These are phyloP conservation scores for Hyposoter dolosus DNA, from an alignment of 2,888 invertebrate species.

Conservation along the genomic window DNA sequence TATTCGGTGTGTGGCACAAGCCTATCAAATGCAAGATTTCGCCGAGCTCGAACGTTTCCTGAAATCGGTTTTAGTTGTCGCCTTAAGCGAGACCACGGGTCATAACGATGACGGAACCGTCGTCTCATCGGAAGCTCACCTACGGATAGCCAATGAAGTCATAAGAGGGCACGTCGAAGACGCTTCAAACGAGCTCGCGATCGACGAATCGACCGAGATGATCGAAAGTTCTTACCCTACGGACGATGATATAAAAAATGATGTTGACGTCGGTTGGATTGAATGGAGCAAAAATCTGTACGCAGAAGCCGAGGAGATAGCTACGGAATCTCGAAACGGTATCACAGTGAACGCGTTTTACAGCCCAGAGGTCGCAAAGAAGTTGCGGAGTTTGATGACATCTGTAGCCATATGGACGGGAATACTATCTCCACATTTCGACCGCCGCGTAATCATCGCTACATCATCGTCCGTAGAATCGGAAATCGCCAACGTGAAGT, in stretches of 20 bases:
- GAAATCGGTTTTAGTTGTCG: constrained; percentile 59
- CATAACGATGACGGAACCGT: constrained; percentile 32
- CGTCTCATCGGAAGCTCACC: constrained; percentile 44
- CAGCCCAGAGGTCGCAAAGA: constrained; percentile 57
- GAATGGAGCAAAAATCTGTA: constrained; percentile 40
- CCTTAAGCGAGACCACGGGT: constrained; percentile 64
- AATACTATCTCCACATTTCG: constrained; percentile 65
- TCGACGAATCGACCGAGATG: constrained; percentile 9
- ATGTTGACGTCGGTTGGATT: constrained; percentile 39
- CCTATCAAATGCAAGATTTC: constrained; percentile 57
- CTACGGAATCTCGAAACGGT: constrained; percentile 3
- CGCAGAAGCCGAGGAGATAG: constrained; percentile 39
- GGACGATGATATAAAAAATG: neutral
- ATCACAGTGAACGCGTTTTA: constrained; percentile 59
- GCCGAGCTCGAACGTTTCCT: constrained; percentile 49
- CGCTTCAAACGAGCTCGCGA: constrained; percentile 17
- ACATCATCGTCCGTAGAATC: constrained; percentile 68
- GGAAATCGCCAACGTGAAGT: constrained; percentile 64
- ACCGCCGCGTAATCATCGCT: constrained; percentile 49
- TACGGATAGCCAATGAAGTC: constrained; percentile 30
- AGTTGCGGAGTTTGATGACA: neutral
- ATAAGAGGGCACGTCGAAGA: constrained; percentile 45
- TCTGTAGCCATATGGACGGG: constrained; percentile 65
- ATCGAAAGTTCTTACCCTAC: constrained; percentile 5
- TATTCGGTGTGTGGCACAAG: constrained; percentile 58